Percentiles rank a stretch among this genome's conserved stretches.
Conservation (phyloP, 2,797 vertebrate genomes). For the Sebastes diaconus region DNA sequence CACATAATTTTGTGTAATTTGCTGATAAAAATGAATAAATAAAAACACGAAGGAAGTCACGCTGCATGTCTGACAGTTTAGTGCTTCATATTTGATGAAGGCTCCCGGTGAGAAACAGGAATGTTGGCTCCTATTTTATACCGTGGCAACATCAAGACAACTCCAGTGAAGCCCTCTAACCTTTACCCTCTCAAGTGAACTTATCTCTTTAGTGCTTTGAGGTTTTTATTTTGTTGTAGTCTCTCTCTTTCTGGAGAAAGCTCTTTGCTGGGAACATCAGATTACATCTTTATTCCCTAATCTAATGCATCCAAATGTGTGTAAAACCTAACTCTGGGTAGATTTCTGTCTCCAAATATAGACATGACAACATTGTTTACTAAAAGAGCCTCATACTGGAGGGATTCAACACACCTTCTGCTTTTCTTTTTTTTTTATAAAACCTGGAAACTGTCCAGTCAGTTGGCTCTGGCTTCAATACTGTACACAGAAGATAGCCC, state of each 20-base stretch:
- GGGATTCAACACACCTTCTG: conserved; percentile 40
- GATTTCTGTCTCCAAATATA: conserved; percentile 21
- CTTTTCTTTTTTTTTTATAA: not conserved
- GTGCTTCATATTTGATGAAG: conserved; percentile 24
- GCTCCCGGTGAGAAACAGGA: not conserved
- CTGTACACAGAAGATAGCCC: conserved; percentile 46
- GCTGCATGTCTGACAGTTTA: not conserved
- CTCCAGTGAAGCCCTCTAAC: not conserved
- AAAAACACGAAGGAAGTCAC: not conserved
- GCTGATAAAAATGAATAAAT: not conserved
- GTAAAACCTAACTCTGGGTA: not conserved
- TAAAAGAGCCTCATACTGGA: conserved; percentile 10
- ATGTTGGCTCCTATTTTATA: conserved; percentile 15
- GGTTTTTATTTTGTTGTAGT: not conserved
- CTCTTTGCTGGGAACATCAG: not conserved
- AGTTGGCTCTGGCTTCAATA: conserved; percentile 50
- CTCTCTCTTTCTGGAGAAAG: not conserved
- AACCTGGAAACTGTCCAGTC: conserved; percentile 46
- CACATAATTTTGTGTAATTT: not conserved
- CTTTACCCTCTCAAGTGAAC: not conserved
- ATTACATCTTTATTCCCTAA: not conserved
- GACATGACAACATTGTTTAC: conserved; percentile 7
- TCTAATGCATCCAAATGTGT: not conserved
- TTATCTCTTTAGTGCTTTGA: not conserved
- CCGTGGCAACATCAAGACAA: not conserved